A percentile compares a stretch with the other conserved stretches of the same genome.
phyloP scores from a whole-genome alignment of 1,140 invertebrate genomes.

The Chironomus striatipennis region DNA sequence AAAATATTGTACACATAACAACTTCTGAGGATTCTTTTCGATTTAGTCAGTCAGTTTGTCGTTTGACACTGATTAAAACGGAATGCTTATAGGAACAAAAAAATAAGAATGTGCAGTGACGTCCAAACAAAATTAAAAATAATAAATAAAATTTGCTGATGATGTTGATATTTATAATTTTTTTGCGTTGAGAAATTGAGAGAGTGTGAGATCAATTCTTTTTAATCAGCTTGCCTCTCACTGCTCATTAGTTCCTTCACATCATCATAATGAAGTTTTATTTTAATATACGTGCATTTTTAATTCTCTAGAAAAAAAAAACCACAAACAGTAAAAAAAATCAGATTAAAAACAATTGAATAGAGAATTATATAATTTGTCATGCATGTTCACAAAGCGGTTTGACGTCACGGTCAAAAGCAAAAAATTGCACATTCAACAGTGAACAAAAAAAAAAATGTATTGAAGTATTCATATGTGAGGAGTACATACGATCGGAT shows the following conservation, averaged over 20 bases:
- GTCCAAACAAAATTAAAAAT: not conserved
- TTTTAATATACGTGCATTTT: not conserved
- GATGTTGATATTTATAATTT: not conserved
- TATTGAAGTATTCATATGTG: not conserved
- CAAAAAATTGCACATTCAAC: not conserved
- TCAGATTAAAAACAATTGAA: conserved; percentile 9
- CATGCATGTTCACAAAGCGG: not conserved
- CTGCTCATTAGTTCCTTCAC: not conserved
- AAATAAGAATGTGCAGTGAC: conserved; percentile 7
- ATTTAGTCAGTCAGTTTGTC: not conserved
- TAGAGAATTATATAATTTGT: not conserved
- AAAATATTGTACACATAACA: not conserved
- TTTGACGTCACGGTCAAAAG: not conserved
- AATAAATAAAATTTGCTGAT: not conserved
- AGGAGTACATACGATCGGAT: no score
- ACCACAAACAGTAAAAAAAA: not conserved
- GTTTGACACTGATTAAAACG: conserved; percentile 17
- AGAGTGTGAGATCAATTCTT: not conserved
- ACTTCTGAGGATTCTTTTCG: conserved; percentile 16
- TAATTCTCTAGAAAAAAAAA: not conserved
- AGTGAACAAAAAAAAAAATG: not conserved
- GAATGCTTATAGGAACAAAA: not conserved
- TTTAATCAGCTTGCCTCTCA: not conserved
- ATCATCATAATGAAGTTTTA: not conserved
- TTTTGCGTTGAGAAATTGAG: not conserved